These are phyloP conservation scores for Myotis daubentonii DNA, from an alignment of 2,797 vertebrate species.

Conservation along the genomic window DNA sequence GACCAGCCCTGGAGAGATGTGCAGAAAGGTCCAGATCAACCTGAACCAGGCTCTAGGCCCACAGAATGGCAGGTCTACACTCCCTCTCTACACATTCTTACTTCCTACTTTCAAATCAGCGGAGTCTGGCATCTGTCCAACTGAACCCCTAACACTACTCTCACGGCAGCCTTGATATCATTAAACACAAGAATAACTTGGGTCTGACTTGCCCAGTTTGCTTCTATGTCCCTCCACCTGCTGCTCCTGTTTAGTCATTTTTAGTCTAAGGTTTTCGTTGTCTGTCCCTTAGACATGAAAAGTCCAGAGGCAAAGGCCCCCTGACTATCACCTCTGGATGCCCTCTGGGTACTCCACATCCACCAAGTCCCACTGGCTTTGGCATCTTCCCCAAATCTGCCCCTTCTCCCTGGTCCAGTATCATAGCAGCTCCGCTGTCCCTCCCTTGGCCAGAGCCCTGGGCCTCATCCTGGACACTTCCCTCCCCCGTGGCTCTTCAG, in stretches of 20 bases:
- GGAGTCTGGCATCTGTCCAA: not conserved
- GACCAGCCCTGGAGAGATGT: not conserved
- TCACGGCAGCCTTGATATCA: not conserved
- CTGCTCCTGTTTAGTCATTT: not conserved
- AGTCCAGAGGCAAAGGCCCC: not conserved
- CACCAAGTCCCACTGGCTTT: not conserved
- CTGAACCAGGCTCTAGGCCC: not conserved
- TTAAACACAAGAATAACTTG: not conserved
- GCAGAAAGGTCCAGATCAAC: not conserved
- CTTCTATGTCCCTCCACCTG: not conserved
- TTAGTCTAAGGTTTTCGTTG: not conserved
- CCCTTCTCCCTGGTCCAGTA: not conserved
- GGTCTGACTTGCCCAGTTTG: not conserved
- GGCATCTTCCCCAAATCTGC: not conserved
- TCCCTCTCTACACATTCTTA: not conserved
- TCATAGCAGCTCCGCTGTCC: not conserved
- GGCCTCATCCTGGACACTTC: not conserved
- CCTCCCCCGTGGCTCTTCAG: fast-evolving
- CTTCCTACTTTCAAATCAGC: not conserved
- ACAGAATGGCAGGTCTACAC: not conserved
- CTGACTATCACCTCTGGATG: no score
- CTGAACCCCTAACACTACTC: not conserved
- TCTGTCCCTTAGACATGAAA: not conserved
- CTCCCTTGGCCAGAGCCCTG: not conserved
- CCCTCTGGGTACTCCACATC: not conserved